phyloP scores from a whole-genome alignment of 92 coral and sea anemone species.

The Bergia sp. region DNA sequence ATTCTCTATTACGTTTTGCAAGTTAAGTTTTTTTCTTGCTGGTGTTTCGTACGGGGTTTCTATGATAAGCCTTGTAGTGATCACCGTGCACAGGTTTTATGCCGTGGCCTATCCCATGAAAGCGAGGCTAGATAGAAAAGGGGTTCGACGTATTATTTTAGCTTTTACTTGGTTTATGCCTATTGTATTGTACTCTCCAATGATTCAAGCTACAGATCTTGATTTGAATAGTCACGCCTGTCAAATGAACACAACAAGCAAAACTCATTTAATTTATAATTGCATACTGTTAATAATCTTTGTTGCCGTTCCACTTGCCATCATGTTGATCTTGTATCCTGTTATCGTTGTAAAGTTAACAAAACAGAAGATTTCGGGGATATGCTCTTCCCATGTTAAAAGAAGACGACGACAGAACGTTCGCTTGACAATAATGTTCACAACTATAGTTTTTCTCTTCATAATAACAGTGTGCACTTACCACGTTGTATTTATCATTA shows the following conservation, averaged over 20 bases:
- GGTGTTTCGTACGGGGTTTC: background rate
- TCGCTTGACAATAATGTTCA: too few species aligned
- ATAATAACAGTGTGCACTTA: too few species aligned
- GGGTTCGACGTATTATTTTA: background rate
- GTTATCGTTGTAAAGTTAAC: background rate
- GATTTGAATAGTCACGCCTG: background rate
- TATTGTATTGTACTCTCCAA: background rate
- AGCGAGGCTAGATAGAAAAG: background rate
- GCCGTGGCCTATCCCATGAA: background rate
- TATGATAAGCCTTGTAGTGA: background rate
- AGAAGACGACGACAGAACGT: too few species aligned
- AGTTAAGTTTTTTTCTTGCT: background rate
- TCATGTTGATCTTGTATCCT: background rate
- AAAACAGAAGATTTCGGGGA: conserved; percentile 18
- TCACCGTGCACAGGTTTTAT: conserved; percentile 1
- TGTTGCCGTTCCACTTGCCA: background rate
- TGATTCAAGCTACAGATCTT: background rate
- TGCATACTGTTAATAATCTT: background rate
- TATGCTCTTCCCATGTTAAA: background rate
- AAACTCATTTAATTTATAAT: background rate
- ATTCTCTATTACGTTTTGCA: background rate
- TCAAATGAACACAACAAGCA: background rate
- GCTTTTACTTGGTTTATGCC: background rate
- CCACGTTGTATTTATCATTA: too few species aligned
- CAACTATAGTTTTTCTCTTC: too few species aligned